These are phyloP conservation scores for Hybognathus amarus DNA, from an alignment of 2,797 vertebrate genomes.

Conservation along the genomic window DNA sequence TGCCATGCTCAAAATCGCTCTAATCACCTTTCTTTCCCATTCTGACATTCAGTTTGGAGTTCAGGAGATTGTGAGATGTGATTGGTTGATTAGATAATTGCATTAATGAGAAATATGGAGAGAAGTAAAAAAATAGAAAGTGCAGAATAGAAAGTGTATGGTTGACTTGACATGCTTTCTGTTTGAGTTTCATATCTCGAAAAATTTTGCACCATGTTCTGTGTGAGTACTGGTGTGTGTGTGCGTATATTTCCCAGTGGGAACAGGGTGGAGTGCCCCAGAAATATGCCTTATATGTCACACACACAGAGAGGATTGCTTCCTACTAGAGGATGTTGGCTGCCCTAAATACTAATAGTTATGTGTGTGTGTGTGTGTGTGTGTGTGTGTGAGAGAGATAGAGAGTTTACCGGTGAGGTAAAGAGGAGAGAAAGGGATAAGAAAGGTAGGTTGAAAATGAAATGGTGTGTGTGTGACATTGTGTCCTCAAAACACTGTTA, in stretches of 20 bases:
- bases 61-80: no score
- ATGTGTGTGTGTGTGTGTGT: slow-evolving; percentile 2
- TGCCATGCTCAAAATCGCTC: no score
- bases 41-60: no score
- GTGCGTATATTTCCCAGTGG: background rate
- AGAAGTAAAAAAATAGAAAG: background rate
- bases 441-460: background rate
- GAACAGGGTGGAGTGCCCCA: slow-evolving; percentile 43
- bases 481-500: slow-evolving; percentile 38
- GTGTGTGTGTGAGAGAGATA: slow-evolving; percentile 12
- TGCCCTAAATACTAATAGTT: slow-evolving; percentile 53
- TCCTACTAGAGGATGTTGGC: slow-evolving; percentile 47
- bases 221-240: background rate
- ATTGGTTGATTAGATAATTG: no score
- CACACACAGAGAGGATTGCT: slow-evolving; percentile 28
- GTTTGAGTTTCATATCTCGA: background rate
- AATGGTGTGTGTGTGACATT: slow-evolving; percentile 18
- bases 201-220: slow-evolving; percentile 14
- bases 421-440: slow-evolving; percentile 29
- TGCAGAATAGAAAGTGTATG: background rate
- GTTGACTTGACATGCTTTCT: background rate
- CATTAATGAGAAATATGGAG: background rate
- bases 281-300: slow-evolving; percentile 51
- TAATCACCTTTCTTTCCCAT: no score
- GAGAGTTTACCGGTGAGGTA: slow-evolving; percentile 22